A percentile compares a stretch with the other conserved stretches of the same genome.
phyloP scores from a whole-genome alignment of 2,888 invertebrate genomes.

The Oasisia sp. region DNA sequence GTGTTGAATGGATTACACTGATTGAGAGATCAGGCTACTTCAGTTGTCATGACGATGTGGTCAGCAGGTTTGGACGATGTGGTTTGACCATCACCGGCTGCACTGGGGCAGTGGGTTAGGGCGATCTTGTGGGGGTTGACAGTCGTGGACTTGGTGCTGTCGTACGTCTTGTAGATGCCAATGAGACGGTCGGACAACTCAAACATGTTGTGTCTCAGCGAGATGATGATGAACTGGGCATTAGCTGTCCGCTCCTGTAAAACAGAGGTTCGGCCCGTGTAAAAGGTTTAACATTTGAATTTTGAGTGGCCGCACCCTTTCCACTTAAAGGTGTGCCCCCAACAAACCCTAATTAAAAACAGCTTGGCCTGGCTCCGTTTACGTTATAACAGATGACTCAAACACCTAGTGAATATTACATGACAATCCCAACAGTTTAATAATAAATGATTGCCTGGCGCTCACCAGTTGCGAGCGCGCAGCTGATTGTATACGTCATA shows the following conservation, averaged over 20 bases:
- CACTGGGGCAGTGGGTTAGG: neutral
- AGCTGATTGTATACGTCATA: no score
- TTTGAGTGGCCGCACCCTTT: no score
- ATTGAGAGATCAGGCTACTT: neutral
- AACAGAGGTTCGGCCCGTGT: conserved; percentile 23
- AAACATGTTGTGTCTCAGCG: conserved; percentile 96
- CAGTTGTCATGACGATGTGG: neutral
- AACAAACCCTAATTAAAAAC: no score
- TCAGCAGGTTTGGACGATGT: neutral
- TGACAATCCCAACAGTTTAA: no score
- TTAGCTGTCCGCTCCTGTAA: conserved; percentile 93
- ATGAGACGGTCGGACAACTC: conserved; percentile 90
- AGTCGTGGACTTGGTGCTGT: conserved; percentile 84
- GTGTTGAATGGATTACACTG: neutral
- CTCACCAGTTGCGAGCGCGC: no score
- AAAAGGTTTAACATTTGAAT: no score
- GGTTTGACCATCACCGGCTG: neutral
- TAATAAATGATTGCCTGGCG: no score
- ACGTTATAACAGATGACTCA: no score
- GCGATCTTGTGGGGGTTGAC: conserved; percentile 67
- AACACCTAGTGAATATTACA: no score
- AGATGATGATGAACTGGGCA: conserved; percentile 98
- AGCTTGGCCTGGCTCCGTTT: no score
- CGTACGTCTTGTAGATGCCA: conserved; percentile 94
- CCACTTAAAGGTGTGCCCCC: no score